phyloP scores from a whole-genome alignment of 92 coral and sea anemone species.

The Bergia sp. region DNA sequence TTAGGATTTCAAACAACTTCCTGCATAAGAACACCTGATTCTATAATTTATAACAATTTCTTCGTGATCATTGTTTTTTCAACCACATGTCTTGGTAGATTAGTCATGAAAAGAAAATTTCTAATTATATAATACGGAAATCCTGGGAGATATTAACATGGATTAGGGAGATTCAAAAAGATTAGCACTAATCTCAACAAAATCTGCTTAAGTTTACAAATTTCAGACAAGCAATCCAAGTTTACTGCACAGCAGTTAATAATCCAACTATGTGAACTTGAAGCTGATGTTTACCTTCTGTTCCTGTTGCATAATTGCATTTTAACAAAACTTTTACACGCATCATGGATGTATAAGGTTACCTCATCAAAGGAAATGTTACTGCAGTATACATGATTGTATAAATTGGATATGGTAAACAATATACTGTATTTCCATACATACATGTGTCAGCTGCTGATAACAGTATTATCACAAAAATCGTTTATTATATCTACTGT shows the following conservation, averaged over 20 bases:
- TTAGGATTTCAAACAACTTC: too few relatives aligned
- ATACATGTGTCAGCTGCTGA: too few relatives aligned
- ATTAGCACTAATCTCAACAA: constrained; percentile 4
- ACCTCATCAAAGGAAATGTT: too few relatives aligned
- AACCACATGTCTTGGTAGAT: not conserved
- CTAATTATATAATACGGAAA: not conserved
- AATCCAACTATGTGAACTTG: not conserved
- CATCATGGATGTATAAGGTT: too few relatives aligned
- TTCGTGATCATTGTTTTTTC: not conserved
- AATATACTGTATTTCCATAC: too few relatives aligned
- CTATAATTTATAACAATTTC: not conserved
- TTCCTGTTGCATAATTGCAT: not conserved
- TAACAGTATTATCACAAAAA: too few relatives aligned
- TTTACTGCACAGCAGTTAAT: not conserved
- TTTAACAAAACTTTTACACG: not conserved
- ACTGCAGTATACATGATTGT: too few relatives aligned
- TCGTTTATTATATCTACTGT: too few relatives aligned
- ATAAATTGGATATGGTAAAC: too few relatives aligned
- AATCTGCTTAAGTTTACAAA: constrained; percentile 9
- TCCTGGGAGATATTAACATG: not conserved
- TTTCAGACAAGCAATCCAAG: not conserved
- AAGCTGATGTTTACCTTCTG: not conserved
- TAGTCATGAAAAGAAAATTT: not conserved
- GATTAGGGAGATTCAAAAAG: constrained; percentile 27
- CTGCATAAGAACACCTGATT: not conserved